Conservation (phyloP, 2,888 invertebrate genomes). For the Papilio protenor region DNA sequence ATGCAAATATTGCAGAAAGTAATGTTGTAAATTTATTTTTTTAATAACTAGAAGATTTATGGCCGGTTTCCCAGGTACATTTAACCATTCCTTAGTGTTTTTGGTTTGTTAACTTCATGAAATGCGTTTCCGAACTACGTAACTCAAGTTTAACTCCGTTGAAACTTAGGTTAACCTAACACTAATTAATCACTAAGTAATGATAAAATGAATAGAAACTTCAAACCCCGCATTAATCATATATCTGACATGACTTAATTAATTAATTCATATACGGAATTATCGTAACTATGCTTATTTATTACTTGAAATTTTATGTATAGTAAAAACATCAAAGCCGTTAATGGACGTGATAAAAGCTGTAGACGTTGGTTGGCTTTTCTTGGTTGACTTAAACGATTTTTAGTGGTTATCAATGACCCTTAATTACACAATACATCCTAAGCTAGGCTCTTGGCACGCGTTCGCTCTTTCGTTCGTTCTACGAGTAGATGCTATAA, state of each 20-base stretch:
- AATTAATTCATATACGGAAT: background rate
- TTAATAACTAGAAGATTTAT: background rate
- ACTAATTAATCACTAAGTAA: too few species aligned
- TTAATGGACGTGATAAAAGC: background rate
- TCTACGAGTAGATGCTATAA: background rate
- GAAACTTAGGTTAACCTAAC: too few species aligned
- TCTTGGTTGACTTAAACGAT: background rate
- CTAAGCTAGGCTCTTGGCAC: constrained; percentile 5
- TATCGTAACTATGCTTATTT: background rate
- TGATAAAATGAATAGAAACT: too few species aligned
- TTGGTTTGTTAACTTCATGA: too few species aligned
- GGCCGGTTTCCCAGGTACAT: too few species aligned
- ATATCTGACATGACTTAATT: background rate
- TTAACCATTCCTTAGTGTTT: too few species aligned
- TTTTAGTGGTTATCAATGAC: background rate
- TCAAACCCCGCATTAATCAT: background rate
- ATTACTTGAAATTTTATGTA: too few species aligned
- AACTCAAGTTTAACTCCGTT: too few species aligned
- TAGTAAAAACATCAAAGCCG: background rate
- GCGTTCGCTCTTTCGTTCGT: background rate
- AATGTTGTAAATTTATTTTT: background rate
- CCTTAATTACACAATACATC: background rate
- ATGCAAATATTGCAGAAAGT: too few species aligned
- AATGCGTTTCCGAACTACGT: too few species aligned
- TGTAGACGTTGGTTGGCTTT: background rate